Conservation (phyloP, 2,888 invertebrate genomes). For the Plagodis pulveraria region DNA sequence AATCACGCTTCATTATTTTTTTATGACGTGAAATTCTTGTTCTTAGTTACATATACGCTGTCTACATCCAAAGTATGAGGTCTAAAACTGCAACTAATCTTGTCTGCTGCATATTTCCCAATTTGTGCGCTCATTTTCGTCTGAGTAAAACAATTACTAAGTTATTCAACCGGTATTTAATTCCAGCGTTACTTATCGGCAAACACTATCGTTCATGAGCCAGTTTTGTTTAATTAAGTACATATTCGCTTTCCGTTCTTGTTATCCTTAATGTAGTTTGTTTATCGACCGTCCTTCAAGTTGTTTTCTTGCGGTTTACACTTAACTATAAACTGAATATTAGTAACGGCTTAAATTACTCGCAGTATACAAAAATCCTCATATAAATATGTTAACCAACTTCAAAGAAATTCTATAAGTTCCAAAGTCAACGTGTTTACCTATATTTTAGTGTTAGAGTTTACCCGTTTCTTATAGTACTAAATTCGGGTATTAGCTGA, state of each 20-base stretch:
- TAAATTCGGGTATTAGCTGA: too few relatives aligned
- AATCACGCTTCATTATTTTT: too few relatives aligned
- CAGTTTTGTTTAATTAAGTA: slow-evolving; percentile 31
- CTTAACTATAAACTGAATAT: not conserved
- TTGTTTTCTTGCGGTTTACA: not conserved
- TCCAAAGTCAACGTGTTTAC: too few relatives aligned
- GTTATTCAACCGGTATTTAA: slow-evolving; percentile 27
- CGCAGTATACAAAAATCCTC: too few relatives aligned
- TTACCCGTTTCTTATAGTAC: too few relatives aligned
- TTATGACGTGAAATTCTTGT: too few relatives aligned
- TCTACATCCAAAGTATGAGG: too few relatives aligned
- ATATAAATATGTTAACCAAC: too few relatives aligned
- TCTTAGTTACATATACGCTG: too few relatives aligned
- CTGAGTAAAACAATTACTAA: slow-evolving; percentile 20
- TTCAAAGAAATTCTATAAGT: too few relatives aligned
- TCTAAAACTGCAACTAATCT: not conserved
- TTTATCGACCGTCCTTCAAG: slow-evolving; percentile 48
- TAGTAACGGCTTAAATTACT: too few relatives aligned
- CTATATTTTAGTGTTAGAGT: too few relatives aligned
- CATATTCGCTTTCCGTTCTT: slow-evolving; percentile 42
- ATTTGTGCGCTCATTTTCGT: slow-evolving; percentile 21
- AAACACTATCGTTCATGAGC: slow-evolving; percentile 27
- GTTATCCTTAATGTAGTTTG: slow-evolving; percentile 31
- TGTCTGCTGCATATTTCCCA: slow-evolving; percentile 2
- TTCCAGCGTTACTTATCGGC: slow-evolving; percentile 32